Evolutionary conservation across 2,888 invertebrate genomes (phyloP), one percentile per base, ranked within the genome.

Genomic region (Nudaria mundana): DNA sequence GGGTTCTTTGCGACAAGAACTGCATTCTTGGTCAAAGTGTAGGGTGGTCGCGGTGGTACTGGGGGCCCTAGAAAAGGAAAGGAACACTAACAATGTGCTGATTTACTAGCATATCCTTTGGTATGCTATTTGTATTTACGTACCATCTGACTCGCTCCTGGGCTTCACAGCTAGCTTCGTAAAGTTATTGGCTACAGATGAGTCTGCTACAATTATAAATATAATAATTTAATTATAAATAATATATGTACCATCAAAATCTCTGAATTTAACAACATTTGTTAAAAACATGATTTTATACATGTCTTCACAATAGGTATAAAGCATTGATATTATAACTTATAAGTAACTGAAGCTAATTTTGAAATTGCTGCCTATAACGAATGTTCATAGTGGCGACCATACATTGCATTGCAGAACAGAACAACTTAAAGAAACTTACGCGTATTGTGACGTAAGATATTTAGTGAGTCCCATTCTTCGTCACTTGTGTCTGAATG

Each of bases 41-140:
- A 96, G 1, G 95, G 94, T 3, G 95, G 94, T 37, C 94, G 87
- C 3, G 94, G 94, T 5, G 94, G 94, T 1, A 93, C 91, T 6
- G 90, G 89, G 3, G 89, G 85, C 3, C 88, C 90, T 90, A 52
- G n/a, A 66, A 46, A 44, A 42, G 13, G 1, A 34, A 30, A 6
- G n/a, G 6, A 16, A 20, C 20, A 20, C 3, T 11, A 5, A 3
- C 10, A 22, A 8, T 3, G 10, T 10, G 22, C 4, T n/a, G 4
- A 14, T 10, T 24, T 7, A 4, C 1, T 12, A 8, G 1, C 11
- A 20, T 23, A 28, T 7, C 1, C 12, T 35, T 5, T 18, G 8
- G 1, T 12, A 25, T 25, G 6, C 5, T 11, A 25, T 25, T 12
- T 5, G n/a, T 5, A 31, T 3, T n/a, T 24, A 49, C 66, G 15